Conservation (phyloP, 2,113 vertebrate genomes). For the Numida meleagris region DNA sequence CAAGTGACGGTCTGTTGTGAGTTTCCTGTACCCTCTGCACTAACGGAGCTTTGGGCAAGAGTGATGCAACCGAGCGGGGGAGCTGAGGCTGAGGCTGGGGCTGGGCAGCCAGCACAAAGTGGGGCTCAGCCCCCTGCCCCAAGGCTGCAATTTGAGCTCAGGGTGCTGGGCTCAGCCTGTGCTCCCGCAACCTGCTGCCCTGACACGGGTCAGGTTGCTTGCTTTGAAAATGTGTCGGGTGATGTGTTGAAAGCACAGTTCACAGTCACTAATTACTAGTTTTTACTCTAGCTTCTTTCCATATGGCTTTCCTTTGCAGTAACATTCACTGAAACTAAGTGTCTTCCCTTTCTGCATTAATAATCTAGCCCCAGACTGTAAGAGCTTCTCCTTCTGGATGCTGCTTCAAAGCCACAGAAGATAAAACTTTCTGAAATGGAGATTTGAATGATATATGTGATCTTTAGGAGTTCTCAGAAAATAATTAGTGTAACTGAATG, state of each 20-base stretch:
- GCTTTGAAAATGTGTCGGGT: neutral
- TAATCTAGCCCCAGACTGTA: neutral
- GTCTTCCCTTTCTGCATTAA: neutral
- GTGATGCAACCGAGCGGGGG: neutral
- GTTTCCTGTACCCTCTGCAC: neutral
- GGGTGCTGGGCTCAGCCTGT: neutral
- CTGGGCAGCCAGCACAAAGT: accelerated
- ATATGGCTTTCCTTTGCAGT: neutral
- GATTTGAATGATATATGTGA: neutral
- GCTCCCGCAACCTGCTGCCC: neutral
- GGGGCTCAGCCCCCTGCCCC: accelerated
- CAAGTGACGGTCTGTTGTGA: neutral
- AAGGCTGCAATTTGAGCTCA: neutral
- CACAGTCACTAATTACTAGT: neutral
- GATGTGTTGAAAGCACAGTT: neutral
- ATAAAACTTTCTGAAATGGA: neutral
- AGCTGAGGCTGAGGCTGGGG: neutral
- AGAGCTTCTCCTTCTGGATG: neutral
- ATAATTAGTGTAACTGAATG: neutral
- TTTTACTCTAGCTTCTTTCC: neutral
- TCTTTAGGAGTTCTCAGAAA: neutral
- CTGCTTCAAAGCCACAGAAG: neutral
- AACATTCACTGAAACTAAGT: neutral
- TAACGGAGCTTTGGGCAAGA: neutral
- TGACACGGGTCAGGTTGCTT: neutral